Conservation (phyloP, 2,113 vertebrate species). For the Melanerpes formicivorus region DNA sequence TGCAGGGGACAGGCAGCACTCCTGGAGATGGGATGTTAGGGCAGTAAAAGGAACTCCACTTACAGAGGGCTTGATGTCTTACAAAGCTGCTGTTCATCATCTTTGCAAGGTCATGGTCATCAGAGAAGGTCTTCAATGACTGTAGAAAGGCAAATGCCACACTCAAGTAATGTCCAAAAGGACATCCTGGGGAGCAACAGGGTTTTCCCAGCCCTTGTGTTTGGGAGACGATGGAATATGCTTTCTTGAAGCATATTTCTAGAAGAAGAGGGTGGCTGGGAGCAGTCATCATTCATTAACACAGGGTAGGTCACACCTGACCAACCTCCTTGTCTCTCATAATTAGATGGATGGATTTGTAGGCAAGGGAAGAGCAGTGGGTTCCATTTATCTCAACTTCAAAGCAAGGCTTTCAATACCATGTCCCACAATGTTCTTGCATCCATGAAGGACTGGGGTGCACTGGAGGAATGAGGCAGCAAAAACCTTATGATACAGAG, state of each 20-base stretch:
- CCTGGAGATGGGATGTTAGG: background rate
- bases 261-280: background rate
- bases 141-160: background rate
- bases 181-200: background rate
- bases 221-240: background rate
- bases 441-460: background rate
- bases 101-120: background rate
- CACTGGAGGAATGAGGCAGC: background rate
- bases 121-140: background rate
- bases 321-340: background rate
- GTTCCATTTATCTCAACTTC: background rate
- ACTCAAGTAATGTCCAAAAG: fast-evolving
- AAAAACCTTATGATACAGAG: background rate
- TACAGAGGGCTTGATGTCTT: background rate
- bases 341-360: background rate
- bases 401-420: background rate
- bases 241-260: background rate
- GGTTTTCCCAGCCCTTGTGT: fast-evolving
- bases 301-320: background rate
- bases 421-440: fast-evolving
- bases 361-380: background rate
- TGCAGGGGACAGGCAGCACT: background rate
- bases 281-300: background rate
- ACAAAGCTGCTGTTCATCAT: background rate
- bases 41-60: background rate